phyloP scores from a whole-genome alignment of 1,140 invertebrate species.

The Trichonephila clavipes region DNA sequence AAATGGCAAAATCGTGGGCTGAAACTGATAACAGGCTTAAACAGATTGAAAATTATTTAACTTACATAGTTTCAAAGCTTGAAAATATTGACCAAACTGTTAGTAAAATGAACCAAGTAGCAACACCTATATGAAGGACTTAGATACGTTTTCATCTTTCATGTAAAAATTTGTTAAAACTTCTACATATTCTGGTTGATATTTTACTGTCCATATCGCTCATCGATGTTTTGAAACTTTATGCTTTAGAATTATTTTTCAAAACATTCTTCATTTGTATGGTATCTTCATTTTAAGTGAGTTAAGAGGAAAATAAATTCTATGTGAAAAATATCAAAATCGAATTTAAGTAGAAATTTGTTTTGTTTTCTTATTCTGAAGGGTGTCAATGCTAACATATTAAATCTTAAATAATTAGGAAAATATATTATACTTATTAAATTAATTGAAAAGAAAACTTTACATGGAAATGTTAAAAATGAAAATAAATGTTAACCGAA shows the following conservation, averaged over 20 bases:
- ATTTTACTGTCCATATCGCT: neutral
- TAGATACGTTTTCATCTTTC: neutral
- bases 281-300: neutral
- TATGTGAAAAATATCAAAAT: too few relatives aligned
- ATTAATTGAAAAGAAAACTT: too few relatives aligned
- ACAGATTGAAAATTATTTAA: slow-evolving; percentile 70
- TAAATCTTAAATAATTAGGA: too few relatives aligned
- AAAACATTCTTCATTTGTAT: neutral
- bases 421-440: too few relatives aligned
- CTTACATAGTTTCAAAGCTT: slow-evolving; percentile 55
- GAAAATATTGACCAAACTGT: slow-evolving; percentile 61
- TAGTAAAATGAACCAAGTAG: slow-evolving; percentile 39
- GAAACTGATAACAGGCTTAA: slow-evolving; percentile 55
- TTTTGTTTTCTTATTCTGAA: too few relatives aligned
- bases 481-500: too few relatives aligned
- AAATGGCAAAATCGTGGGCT: slow-evolving; percentile 58
- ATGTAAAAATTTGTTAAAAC: neutral
- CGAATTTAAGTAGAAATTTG: too few relatives aligned
- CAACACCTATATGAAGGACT: neutral
- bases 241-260: neutral
- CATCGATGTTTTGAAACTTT: neutral
- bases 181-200: neutral
- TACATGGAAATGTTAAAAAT: too few relatives aligned
- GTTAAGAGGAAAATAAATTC: too few relatives aligned
- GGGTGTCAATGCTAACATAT: too few relatives aligned